These are phyloP conservation scores for Acanthococcus lagerstroemiae DNA, from an alignment of 2,888 invertebrate genomes.

Conservation along the genomic window DNA sequence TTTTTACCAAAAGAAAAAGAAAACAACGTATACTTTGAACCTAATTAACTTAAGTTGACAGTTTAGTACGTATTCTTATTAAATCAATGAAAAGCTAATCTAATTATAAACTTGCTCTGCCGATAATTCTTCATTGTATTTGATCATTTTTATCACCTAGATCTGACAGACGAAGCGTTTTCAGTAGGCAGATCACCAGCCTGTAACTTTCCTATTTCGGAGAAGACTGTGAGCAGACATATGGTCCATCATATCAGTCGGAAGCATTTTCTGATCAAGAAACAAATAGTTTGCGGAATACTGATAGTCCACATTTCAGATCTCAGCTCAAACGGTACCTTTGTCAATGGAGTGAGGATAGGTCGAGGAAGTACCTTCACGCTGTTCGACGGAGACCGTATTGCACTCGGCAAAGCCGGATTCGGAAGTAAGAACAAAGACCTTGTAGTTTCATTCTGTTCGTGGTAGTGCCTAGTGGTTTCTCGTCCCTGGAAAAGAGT, in stretches of 20 bases:
- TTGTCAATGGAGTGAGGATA: neutral
- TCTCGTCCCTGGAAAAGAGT: too few relatives aligned
- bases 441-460: too few relatives aligned
- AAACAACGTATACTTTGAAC: too few relatives aligned
- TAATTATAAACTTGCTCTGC: too few relatives aligned
- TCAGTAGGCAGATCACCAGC: neutral
- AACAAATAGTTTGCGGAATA: neutral
- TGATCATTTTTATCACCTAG: too few relatives aligned
- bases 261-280: neutral
- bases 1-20: too few relatives aligned
- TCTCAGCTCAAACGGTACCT: neutral
- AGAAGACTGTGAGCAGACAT: neutral
- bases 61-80: too few relatives aligned
- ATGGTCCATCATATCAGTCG: neutral
- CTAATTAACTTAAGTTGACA: too few relatives aligned
- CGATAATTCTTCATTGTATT: too few relatives aligned
- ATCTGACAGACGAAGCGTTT: neutral
- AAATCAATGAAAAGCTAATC: too few relatives aligned
- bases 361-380: neutral
- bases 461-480: too few relatives aligned
- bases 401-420: neutral
- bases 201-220: neutral
- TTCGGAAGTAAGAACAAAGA: neutral
- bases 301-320: neutral
- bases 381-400: neutral